phyloP scores from a whole-genome alignment of 1,140 invertebrate genomes.

The Agrilus planipennis region DNA sequence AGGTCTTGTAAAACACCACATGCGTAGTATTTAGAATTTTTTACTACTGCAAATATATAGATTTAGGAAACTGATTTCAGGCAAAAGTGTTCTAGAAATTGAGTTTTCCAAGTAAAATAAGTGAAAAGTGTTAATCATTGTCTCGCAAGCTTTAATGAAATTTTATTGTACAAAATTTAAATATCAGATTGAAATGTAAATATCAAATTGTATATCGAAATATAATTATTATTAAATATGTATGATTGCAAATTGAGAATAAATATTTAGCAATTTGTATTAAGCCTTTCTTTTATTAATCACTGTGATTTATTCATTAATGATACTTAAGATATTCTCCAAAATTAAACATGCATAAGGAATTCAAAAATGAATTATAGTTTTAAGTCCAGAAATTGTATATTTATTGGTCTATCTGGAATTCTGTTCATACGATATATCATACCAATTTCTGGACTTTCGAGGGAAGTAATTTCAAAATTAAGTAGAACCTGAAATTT shows the following conservation, averaged over 20 bases:
- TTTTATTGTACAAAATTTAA: slow-evolving; percentile 24
- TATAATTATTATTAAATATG: slow-evolving; percentile 15
- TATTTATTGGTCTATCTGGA: slow-evolving; percentile 22
- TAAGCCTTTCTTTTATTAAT: no score
- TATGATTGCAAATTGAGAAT: slow-evolving; percentile 27
- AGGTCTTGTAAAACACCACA: no score
- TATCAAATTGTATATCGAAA: slow-evolving; percentile 9
- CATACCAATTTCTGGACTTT: slow-evolving; percentile 20
- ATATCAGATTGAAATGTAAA: slow-evolving; percentile 18
- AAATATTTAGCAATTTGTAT: slow-evolving; percentile 29
- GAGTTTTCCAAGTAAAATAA: no score
- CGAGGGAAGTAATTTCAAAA: slow-evolving; percentile 11
- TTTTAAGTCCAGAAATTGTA: slow-evolving; percentile 21
- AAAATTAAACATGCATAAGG: no score
- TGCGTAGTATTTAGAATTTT: no score
- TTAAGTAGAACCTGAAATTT: slow-evolving; percentile 17
- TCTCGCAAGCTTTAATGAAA: slow-evolving; percentile 26
- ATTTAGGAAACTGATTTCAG: no score
- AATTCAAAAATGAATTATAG: no score
- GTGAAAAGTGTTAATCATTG: slow-evolving; percentile 6
- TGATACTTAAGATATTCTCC: no score
- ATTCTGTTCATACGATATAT: slow-evolving; percentile 29
- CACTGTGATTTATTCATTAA: no score
- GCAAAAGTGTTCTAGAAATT: no score
- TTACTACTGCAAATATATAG: no score